A percentile compares a stretch with the other conserved stretches of the same genome.
Evolutionary conservation across 2,797 vertebrate species (phyloP).

Genomic region (Premnoplex brunnescens): DNA sequence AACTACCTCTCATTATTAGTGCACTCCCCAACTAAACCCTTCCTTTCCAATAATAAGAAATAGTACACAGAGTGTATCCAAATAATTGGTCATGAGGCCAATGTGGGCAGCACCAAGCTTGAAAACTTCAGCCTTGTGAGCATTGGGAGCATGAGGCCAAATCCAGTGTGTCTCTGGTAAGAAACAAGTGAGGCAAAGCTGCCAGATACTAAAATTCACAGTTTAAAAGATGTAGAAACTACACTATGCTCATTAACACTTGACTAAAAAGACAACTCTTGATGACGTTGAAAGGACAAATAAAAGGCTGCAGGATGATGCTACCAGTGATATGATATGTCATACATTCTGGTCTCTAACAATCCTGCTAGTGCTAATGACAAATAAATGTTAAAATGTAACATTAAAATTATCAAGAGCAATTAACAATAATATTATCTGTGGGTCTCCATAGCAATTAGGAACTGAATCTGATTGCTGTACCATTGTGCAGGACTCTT

Average conservation of each 20-base stretch:
- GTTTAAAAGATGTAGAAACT: not conserved
- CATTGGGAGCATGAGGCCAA: not conserved
- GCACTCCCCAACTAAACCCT: not conserved
- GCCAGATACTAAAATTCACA: not conserved
- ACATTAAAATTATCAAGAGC: conserved; percentile 49
- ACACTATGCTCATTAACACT: not conserved
- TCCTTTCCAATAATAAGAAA: not conserved
- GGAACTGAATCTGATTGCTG: not conserved
- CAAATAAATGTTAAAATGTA: conserved; percentile 35
- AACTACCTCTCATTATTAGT: not conserved
- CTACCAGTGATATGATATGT: not conserved
- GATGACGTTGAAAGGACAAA: not conserved
- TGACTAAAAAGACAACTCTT: not conserved
- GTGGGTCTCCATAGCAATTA: conserved; percentile 49
- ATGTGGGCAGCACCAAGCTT: not conserved
- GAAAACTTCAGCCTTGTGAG: not conserved
- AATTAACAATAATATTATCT: conserved; percentile 54
- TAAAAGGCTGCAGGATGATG: not conserved
- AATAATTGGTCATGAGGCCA: not conserved
- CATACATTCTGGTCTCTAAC: conserved; percentile 3
- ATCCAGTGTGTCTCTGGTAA: not conserved
- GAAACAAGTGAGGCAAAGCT: not conserved
- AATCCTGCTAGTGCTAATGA: not conserved
- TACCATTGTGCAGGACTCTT: not conserved
- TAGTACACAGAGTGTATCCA: not conserved